Percentiles rank a stretch among this genome's conserved stretches.
phyloP scores from a whole-genome alignment of 2,888 invertebrate genomes.

The Tenthredo scrophulariae region DNA sequence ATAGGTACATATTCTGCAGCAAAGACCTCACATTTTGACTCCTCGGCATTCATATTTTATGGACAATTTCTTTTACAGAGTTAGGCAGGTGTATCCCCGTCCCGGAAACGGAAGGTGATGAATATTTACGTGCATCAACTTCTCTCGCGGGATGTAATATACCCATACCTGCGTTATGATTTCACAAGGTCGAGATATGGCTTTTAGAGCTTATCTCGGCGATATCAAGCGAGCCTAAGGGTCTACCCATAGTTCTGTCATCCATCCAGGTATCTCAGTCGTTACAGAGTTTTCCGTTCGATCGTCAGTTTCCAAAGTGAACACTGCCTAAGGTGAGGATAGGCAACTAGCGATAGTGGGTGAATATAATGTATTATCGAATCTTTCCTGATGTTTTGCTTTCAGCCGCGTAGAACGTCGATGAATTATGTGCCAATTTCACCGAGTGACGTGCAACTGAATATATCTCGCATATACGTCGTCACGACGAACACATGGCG shows the following conservation, averaged over 20 bases:
- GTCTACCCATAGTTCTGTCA: not conserved
- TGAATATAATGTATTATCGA: slow-evolving; percentile 16
- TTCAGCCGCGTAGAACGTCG: not conserved
- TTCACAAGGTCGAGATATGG: slow-evolving; percentile 25
- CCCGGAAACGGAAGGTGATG: slow-evolving; percentile 22
- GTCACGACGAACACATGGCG: slow-evolving; percentile 14
- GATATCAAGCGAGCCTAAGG: not conserved
- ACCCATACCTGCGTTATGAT: not conserved
- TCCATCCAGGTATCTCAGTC: not conserved
- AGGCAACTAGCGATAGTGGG: not conserved
- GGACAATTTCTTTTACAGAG: not conserved
- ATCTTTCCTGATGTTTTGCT: not conserved
- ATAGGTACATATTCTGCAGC: not conserved
- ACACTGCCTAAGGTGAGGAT: not conserved
- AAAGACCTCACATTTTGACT: not conserved
- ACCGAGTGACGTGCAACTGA: slow-evolving; percentile 15
- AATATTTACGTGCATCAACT: slow-evolving; percentile 29
- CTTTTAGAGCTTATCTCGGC: slow-evolving; percentile 24
- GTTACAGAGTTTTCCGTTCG: not conserved
- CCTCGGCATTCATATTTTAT: not conserved
- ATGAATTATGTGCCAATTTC: slow-evolving; percentile 32
- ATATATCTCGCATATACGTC: slow-evolving; percentile 12
- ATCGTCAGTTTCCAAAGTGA: not conserved
- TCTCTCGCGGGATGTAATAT: not conserved
- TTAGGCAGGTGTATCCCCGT: not conserved